These are phyloP conservation scores for Drosophila truncata DNA, from an alignment of 1,140 invertebrate species.

Conservation along the genomic window DNA sequence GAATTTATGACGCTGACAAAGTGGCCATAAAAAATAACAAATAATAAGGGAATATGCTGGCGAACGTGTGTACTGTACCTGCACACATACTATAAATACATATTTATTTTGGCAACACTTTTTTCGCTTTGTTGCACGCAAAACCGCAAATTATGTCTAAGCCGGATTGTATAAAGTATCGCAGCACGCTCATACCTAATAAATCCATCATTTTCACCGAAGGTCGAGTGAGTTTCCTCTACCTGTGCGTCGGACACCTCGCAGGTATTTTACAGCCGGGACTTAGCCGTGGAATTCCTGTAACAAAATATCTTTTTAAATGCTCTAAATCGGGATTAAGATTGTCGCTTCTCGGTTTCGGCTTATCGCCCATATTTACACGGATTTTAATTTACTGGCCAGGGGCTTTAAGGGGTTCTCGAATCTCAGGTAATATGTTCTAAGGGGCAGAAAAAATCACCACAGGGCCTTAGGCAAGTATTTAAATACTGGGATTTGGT, in stretches of 20 bases:
- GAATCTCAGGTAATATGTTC: constrained; percentile 32
- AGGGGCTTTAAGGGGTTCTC: constrained; percentile 17
- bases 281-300: constrained; percentile 11
- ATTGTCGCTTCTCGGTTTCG: constrained; percentile 14
- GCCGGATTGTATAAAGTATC: constrained; percentile 47
- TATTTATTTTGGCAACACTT: constrained; percentile 70
- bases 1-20: constrained; percentile 83
- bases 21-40: constrained; percentile 81
- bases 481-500: constrained; percentile 14
- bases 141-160: constrained; percentile 73
- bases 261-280: constrained; percentile 19
- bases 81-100: constrained; percentile 18
- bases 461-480: neutral
- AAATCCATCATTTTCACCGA: constrained; percentile 67
- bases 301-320: constrained; percentile 28
- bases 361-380: constrained; percentile 58
- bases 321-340: constrained; percentile 41
- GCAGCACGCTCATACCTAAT: constrained; percentile 63
- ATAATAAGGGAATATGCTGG: constrained; percentile 56
- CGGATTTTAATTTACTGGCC: constrained; percentile 62
- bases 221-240: constrained; percentile 29
- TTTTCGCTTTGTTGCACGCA: constrained; percentile 37
- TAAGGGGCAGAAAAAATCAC: neutral
- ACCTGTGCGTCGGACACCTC: constrained; percentile 35
- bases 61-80: constrained; percentile 25